These are phyloP conservation scores for Fistularia tabacaria DNA, from an alignment of 2,797 vertebrate genomes.

Conservation along the genomic window DNA sequence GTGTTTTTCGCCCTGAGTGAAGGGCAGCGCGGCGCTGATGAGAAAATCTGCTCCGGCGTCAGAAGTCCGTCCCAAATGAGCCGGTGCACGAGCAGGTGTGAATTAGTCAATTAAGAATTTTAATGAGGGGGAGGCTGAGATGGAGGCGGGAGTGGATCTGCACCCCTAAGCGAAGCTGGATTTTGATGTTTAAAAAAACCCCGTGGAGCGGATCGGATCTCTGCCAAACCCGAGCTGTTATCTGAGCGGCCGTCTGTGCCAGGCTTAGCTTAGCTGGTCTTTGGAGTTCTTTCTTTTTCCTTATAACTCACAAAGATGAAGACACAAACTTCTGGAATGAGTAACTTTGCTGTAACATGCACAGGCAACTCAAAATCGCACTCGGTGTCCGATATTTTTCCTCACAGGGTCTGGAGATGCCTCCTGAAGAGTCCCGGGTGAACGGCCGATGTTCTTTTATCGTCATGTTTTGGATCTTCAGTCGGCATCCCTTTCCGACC, in stretches of 20 bases:
- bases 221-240: slow-evolving; percentile 46
- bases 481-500: too few species aligned
- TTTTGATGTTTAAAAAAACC: slow-evolving; percentile 51
- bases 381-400: too few species aligned
- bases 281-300: slow-evolving; percentile 13
- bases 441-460: too few species aligned
- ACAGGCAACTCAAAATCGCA: neutral
- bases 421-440: too few species aligned
- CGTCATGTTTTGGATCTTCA: too few species aligned
- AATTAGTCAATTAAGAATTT: slow-evolving; percentile 74
- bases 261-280: slow-evolving; percentile 30
- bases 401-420: too few species aligned
- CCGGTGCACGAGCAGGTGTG: slow-evolving; percentile 67
- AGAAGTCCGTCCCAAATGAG: slow-evolving; percentile 64
- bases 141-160: slow-evolving; percentile 51
- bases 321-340: slow-evolving; percentile 16
- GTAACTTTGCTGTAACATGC: slow-evolving; percentile 14
- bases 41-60: slow-evolving; percentile 66
- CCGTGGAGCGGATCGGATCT: slow-evolving; percentile 53
- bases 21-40: slow-evolving; percentile 64
- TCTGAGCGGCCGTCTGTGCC: slow-evolving; percentile 35
- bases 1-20: slow-evolving; percentile 38
- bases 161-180: slow-evolving; percentile 50
- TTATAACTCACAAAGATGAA: slow-evolving; percentile 16
- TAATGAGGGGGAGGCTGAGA: slow-evolving; percentile 64